Base-by-base conservation (phyloP, 2,888 invertebrate species). In the Apomyelois bistriatella region DNA sequence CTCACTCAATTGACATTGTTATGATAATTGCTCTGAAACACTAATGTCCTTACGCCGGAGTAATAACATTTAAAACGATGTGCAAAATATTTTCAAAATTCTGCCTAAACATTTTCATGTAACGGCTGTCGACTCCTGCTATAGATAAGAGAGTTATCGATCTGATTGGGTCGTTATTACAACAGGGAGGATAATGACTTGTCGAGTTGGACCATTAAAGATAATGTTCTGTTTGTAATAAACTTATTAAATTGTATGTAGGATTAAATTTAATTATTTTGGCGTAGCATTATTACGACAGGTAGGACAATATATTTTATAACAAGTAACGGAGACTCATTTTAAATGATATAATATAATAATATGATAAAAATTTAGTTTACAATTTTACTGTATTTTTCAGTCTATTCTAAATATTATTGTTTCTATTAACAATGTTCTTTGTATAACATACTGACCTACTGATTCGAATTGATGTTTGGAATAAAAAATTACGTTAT, bases 1-100 rank as follows among this genome's bases (percentile, higher is more conserved):
- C 37, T 22, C 17, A 48, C 48, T 48, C 48, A 28, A 36, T 48
- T 48, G 48, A 48, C 48, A 48, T 48, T 48, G 48, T 48, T 37
- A 10, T 22, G 22, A 13, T 48, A 48, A 48, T 37, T 12, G 48
- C 22, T 37, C 10, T 12, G 13, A 43, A 28, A 30, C 12, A 22
- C 12, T 43, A 42, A 6, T 42, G 12, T 36, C 12, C 9, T 10
- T 9, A 9, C 32, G 9, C 32, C 32, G 32, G 28, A 32, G 22
- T 22, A 36, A 38, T 38, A 38, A 4, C 38, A 38, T 13, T 12
- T 13, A 15, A 38, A 6, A 4, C 13, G 12, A 38, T 32, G 32
- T 32, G 10, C 2, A 3, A 12, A 7, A 5, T n/a, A 38, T 13
- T n/a, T n/a, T 36, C 3, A 36, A 36, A 36, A 22, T 22, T 22